Conservation (phyloP, 2,113 vertebrate genomes). For the Lophura nycthemera region DNA sequence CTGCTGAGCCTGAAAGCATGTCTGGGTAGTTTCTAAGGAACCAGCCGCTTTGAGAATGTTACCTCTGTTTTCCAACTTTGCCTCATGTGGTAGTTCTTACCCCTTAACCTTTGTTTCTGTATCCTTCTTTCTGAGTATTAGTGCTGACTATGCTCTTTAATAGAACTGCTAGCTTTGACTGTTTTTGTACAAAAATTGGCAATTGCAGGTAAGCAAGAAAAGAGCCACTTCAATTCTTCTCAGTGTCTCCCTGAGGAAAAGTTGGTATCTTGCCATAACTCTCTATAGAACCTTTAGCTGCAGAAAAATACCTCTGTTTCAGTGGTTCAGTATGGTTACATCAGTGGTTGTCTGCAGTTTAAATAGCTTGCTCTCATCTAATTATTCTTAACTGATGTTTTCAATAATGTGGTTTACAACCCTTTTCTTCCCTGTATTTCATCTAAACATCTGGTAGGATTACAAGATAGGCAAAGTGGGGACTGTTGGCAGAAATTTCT, state of each 20-base stretch:
- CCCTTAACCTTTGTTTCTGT: not conserved
- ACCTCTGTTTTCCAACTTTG: not conserved
- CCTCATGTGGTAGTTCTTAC: accelerated
- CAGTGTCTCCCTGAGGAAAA: not conserved
- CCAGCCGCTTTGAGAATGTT: not conserved
- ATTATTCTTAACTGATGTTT: not conserved
- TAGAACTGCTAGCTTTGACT: not conserved
- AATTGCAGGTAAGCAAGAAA: not conserved
- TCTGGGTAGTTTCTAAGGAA: not conserved
- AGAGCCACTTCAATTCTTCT: not conserved
- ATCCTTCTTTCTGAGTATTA: not conserved
- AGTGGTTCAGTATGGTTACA: not conserved
- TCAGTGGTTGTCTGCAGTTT: not conserved
- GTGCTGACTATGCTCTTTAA: not conserved
- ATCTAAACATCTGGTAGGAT: not conserved
- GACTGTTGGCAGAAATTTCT: not conserved
- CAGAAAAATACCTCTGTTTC: not conserved
- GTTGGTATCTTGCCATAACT: not conserved
- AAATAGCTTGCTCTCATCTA: not conserved
- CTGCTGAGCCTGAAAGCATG: not conserved
- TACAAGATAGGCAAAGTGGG: not conserved
- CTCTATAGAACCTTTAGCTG: not conserved
- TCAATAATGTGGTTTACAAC: not conserved
- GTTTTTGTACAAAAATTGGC: not conserved
- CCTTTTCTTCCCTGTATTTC: not conserved